Percentiles rank a stretch among this genome's conserved stretches.
These are phyloP conservation scores for Eilema depressum DNA, from an alignment of 2,888 invertebrate species.

Conservation along the genomic window DNA sequence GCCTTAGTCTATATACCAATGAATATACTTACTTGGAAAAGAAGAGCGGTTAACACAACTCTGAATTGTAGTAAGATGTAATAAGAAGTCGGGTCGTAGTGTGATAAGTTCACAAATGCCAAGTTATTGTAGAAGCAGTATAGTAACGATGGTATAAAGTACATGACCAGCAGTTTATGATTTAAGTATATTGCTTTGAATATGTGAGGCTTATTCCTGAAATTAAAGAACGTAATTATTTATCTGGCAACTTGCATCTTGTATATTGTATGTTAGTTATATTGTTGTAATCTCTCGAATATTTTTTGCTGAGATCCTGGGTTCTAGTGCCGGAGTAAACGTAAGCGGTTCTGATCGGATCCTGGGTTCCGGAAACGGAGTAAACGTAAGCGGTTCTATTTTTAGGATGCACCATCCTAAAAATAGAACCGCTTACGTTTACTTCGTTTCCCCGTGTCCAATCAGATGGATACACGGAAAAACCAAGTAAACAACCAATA, in stretches of 20 bases:
- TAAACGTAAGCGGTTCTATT: no score
- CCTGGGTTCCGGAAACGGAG: no score
- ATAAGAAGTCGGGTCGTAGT: conserved; percentile 98
- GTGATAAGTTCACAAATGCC: conserved; percentile 95
- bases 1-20: not conserved
- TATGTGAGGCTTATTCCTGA: conserved; percentile 88
- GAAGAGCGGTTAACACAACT: conserved; percentile 96
- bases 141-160: conserved; percentile 96
- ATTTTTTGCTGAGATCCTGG: not conserved
- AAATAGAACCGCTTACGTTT: no score
- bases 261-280: no score
- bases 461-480: no score
- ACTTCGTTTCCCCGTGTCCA: no score
- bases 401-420: no score
- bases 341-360: no score
- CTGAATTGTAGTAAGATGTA: conserved; percentile 95
- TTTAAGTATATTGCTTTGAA: conserved; percentile 87
- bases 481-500: no score
- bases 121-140: conserved; percentile 98
- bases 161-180: conserved; percentile 90
- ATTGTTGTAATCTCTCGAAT: not conserved
- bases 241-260: not conserved
- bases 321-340: no score
- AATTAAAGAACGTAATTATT: conserved; percentile 65
- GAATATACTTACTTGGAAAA: conserved; percentile 92